phyloP scores from a whole-genome alignment of 2,797 vertebrate species.

The Argentina silus region DNA sequence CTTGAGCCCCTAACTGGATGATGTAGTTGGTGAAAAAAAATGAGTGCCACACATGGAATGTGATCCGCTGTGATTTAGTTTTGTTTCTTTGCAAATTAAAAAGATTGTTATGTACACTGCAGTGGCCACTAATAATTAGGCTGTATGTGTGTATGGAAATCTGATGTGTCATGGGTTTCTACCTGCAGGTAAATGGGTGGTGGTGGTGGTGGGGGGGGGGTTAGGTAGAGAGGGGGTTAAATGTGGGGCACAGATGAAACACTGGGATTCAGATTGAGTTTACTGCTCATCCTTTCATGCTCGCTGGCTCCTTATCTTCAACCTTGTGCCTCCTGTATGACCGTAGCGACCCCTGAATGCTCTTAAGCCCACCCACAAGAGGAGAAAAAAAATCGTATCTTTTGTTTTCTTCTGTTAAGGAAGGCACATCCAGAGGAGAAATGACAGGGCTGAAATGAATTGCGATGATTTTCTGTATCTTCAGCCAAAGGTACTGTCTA shows the following conservation, averaged over 20 bases:
- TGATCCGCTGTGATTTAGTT: slow-evolving; percentile 41
- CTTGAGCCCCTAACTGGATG: slow-evolving; percentile 4
- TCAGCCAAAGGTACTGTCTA: slow-evolving; percentile 16
- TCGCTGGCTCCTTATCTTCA: slow-evolving; percentile 29
- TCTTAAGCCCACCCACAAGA: slow-evolving; percentile 15
- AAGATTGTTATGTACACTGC: slow-evolving; percentile 61
- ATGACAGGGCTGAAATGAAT: slow-evolving; percentile 21
- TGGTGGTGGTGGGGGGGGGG: neutral
- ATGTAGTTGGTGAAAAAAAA: slow-evolving; percentile 21
- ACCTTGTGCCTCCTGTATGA: slow-evolving; percentile 59
- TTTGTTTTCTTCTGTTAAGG: slow-evolving; percentile 34
- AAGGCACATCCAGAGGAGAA: slow-evolving; percentile 24
- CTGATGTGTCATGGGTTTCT: slow-evolving; percentile 9
- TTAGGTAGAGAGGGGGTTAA: slow-evolving; percentile 4
- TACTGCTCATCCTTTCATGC: slow-evolving; percentile 28
- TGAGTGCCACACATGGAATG: slow-evolving; percentile 43
- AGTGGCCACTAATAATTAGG: slow-evolving; percentile 42
- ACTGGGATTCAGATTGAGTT: slow-evolving; percentile 24
- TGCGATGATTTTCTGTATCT: neutral
- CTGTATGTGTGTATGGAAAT: slow-evolving; percentile 31
- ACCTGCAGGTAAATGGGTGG: neutral
- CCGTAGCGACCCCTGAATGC: slow-evolving; percentile 57
- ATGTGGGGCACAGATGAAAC: slow-evolving; percentile 11
- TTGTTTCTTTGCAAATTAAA: slow-evolving; percentile 25
- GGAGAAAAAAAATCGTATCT: slow-evolving; percentile 29